Base-by-base conservation (phyloP, 2,888 invertebrate genomes). In the Caenorhabditis uteleia region DNA sequence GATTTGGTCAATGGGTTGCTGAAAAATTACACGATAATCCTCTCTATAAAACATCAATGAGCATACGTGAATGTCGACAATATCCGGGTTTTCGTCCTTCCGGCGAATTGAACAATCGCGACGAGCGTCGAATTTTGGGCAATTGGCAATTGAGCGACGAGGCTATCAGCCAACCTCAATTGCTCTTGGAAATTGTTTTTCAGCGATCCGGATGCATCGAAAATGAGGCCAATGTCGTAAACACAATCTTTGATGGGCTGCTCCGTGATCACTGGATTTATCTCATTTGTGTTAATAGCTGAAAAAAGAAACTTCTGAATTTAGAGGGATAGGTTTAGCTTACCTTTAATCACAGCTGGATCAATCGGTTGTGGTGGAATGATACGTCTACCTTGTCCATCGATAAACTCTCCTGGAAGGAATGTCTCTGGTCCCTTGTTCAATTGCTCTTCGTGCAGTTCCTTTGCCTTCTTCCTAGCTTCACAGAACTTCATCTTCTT, bases 131-230 rank as follows among this genome's bases (percentile, higher is more conserved):
- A 26, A 34, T 68, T 58, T 14, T 45, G 42, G 0, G 54, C 39
- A 8, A 70, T 34, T 18, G 60, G 60, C 36, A 68, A 43, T 23
- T 65, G 67, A 7, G 60, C 56, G 1, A 70, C 49, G 0, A 70
- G 36, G 14, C 53, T 39, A n/a, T 40, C 58, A 1, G 70, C 70
- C 16, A 58, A 43, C 16, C 45, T 4, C 3, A 65, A 47, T 50
- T 70, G 70, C 12, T 26, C 33, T 33, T 65, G 53, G 49, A 65
- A 70, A 25, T 58, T 64, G 36, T 54, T 43, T 25, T 40, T 46
- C 29, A 65, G 21, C 7, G 70, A 70, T 3, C 70, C 70, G 27
- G 70, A 70, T 16, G 70, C 59, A 43, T 70, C 70, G 33, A 70
- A 65, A 26, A 70, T 58, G 23, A 70, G 46, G 43, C 62, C 65